phyloP scores from a whole-genome alignment of 2,797 vertebrate genomes.

The Gallirallus australis region DNA sequence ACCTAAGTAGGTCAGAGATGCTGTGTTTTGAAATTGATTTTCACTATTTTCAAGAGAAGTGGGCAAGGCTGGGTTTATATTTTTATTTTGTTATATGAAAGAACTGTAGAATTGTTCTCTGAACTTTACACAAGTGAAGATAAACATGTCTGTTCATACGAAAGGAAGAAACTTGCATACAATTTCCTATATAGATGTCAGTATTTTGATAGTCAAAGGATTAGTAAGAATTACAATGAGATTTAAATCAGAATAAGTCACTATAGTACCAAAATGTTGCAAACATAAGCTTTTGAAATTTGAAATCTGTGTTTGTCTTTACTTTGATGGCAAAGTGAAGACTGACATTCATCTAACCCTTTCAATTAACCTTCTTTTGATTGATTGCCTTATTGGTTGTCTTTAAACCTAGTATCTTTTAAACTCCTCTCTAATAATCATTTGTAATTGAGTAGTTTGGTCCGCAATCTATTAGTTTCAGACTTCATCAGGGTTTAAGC shows the following conservation, averaged over 20 bases:
- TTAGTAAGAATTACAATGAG: conserved; percentile 43
- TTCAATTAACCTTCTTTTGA: conserved; percentile 52
- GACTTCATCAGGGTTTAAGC: neutral
- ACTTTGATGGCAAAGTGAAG: neutral
- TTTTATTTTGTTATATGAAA: conserved; percentile 56
- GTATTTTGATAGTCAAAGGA: neutral
- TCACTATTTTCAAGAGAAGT: conserved; percentile 19
- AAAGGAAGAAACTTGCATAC: conserved; percentile 6
- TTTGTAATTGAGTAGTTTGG: conserved; percentile 20
- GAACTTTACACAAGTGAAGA: conserved; percentile 55
- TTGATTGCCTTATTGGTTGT: neutral
- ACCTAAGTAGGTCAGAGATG: conserved; percentile 14
- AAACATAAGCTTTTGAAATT: neutral
- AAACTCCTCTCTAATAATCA: conserved; percentile 55
- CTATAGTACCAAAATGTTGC: neutral
- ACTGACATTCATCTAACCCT: neutral
- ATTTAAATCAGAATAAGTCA: conserved; percentile 18
- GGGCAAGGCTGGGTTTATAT: neutral
- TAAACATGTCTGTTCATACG: conserved; percentile 33
- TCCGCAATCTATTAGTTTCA: conserved; percentile 40
- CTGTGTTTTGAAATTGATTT: conserved; percentile 55
- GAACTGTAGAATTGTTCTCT: conserved; percentile 45
- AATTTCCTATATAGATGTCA: conserved; percentile 40
- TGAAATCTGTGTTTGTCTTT: neutral
- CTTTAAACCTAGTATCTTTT: conserved; percentile 41